Evolutionary conservation across 2,888 invertebrate species (phyloP), one percentile per base, ranked within the genome.

Genomic region (Fragum fragum): DNA sequence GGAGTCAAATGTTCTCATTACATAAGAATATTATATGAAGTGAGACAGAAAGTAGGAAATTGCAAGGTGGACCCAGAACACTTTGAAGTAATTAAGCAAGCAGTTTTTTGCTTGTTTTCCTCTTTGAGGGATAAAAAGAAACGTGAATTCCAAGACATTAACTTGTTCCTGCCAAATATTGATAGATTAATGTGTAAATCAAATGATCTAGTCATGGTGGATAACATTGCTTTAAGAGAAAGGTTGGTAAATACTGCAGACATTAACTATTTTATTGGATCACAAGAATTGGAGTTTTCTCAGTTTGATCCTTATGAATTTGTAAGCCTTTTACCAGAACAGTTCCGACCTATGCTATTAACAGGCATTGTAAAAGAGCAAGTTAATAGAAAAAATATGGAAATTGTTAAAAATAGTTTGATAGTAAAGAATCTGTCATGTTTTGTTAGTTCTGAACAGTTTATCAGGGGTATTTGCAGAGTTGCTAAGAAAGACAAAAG

Each of bases 211-310:
- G 75, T 72, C 2, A 29, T 83, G 42, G 66, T 71, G 18, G 69
- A 83, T 53, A 77, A 77, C 47, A 36, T 28, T 14, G n/a, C 28
- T 55, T 39, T 72, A 39, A 61, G 66, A 73, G 52, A 57, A n/a
- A 52, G 59, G 68, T 14, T 88, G 75, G 72, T 1, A 14, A 26
- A 70, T 59, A 18, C n/a, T 21, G 72, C 71, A 72, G 32, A 55
- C 11, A 47, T 83, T 26, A 55, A 77, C 59, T 79, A 61, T 26
- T 79, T 83, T 21, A 59, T 79, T n/a, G 79, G 79, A 21, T 73
- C 76, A n/a, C 16, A 53, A 47, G 71, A 76, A 68, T 39, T 83
- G 28, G 71, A 66, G 9, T 52, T 83, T 26, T 5, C 23, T 39
- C 14, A 47, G 7, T 2, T 39, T 57, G 71, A 76, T 59, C 59